phyloP scores from a whole-genome alignment of 2,797 vertebrate species.

The Crypturellus tataupa region DNA sequence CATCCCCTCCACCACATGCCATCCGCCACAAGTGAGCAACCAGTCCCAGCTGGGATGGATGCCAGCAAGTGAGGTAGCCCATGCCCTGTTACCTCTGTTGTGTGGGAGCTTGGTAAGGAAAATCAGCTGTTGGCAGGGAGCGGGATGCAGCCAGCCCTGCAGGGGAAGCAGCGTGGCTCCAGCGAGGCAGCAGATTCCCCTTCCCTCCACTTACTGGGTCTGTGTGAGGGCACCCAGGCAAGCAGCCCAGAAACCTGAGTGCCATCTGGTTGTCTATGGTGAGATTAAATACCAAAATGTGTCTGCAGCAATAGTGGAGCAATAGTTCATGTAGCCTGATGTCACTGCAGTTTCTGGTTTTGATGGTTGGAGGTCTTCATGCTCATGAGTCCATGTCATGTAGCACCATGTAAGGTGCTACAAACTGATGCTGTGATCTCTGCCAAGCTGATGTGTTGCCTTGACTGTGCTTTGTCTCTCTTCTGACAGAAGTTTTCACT shows the following conservation, averaged over 20 bases:
- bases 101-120: background rate
- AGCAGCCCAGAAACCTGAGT: background rate
- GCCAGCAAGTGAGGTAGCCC: background rate
- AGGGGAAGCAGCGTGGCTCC: background rate
- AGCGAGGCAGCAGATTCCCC: background rate
- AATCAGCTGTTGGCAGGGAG: background rate
- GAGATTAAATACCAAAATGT: background rate
- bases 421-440: background rate
- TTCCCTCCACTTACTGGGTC: background rate
- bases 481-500: background rate
- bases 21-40: background rate
- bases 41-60: background rate
- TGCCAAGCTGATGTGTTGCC: background rate
- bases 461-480: rapidly evolving
- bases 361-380: rapidly evolving
- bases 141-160: rapidly evolving
- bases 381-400: rapidly evolving
- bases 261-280: background rate
- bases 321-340: background rate
- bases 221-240: background rate
- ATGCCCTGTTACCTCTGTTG: rapidly evolving
- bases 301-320: background rate
- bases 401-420: no score
- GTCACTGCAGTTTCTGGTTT: background rate
- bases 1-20: background rate